Evolutionary conservation across 1,140 invertebrate genomes (phyloP).

Genomic region (Notospermus geniculatus): DNA sequence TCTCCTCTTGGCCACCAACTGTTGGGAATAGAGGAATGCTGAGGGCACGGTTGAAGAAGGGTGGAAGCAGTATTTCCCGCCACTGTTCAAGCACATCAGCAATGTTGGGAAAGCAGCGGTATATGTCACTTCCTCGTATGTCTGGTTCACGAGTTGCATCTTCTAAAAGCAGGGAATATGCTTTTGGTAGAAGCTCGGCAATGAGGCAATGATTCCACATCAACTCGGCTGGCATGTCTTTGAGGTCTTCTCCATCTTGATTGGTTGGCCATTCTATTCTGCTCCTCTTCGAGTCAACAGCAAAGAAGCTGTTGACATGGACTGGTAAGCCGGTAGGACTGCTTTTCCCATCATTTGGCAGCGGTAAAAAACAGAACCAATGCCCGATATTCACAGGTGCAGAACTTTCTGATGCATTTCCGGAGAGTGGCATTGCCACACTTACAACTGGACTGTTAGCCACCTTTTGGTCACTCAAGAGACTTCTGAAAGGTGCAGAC

Average conservation of each 20-base stretch:
- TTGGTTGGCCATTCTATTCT: constrained; percentile 33
- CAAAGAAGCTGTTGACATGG: constrained; percentile 31
- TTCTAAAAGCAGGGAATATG: constrained; percentile 17
- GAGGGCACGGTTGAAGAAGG: constrained; percentile 11
- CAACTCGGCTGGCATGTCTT: constrained; percentile 1
- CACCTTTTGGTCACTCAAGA: not conserved
- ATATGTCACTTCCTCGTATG: constrained; percentile 10
- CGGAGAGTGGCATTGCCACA: constrained; percentile 11
- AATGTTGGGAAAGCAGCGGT: constrained; percentile 18
- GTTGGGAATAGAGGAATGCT: not conserved
- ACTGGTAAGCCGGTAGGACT: constrained; percentile 22
- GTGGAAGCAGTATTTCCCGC: constrained; percentile 17
- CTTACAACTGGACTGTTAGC: constrained; percentile 8
- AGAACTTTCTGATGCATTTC: not conserved
- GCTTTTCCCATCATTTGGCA: constrained; percentile 21
- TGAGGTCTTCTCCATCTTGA: constrained; percentile 13
- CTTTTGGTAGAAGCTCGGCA: constrained; percentile 15
- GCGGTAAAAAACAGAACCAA: constrained; percentile 26
- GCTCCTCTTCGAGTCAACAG: constrained; percentile 27
- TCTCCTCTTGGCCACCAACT: not conserved
- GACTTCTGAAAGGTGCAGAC: not conserved
- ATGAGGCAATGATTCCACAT: constrained; percentile 22
- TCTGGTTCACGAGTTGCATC: not conserved
- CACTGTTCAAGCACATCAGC: constrained; percentile 21
- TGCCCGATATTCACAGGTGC: constrained; percentile 13